Evolutionary conservation across 1,140 invertebrate species (phyloP), one percentile per base, ranked within the genome.

Genomic region (Wasmannia auropunctata): DNA sequence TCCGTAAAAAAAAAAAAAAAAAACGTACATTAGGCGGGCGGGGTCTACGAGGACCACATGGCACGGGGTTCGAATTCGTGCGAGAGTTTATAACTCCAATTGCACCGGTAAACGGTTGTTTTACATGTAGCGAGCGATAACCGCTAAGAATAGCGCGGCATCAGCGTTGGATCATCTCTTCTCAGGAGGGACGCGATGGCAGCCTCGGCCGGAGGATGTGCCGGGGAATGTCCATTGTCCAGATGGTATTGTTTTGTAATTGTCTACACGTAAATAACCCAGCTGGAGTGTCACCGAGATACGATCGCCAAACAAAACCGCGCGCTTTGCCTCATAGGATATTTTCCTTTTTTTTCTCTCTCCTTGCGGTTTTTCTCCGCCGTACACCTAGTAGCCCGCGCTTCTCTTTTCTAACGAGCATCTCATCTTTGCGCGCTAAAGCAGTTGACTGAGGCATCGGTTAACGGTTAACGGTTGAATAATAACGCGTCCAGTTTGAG

Each of bases 381-480:
- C 8, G n/a, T n/a, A n/a, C n/a, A n/a, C n/a, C n/a, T n/a, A n/a
- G 10, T 22, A 40, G 11, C 28, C 7, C 10, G 25, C 8, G 28
- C 1, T 4, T 72, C 25, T 54, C 56, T 56, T 56, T 22, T 31
- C 28, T 16, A 43, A 43, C n/a, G n/a, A n/a, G n/a, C n/a, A 1
- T 1, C 4, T n/a, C 5, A 43, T n/a, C 5, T 76, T 5, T 63
- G 2, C 4, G 22, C 4, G 11, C 5, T 11, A 31, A 51, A 60
- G 28, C 28, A 28, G 25, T n/a, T 62, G n/a, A 22, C 4, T 74
- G 28, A 72, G 22, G 14, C 11, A 7, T 16, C 22, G 11, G 46
- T 81, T 83, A 56, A n/a, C 28, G 40, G 16, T 72, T 56, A 60
- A n/a, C 51, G 34, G 37, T 83, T 72, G 51, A 58, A 58, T 70